Base-by-base conservation (phyloP, 2,888 invertebrate species). In the Lasioglossum vierecki region DNA sequence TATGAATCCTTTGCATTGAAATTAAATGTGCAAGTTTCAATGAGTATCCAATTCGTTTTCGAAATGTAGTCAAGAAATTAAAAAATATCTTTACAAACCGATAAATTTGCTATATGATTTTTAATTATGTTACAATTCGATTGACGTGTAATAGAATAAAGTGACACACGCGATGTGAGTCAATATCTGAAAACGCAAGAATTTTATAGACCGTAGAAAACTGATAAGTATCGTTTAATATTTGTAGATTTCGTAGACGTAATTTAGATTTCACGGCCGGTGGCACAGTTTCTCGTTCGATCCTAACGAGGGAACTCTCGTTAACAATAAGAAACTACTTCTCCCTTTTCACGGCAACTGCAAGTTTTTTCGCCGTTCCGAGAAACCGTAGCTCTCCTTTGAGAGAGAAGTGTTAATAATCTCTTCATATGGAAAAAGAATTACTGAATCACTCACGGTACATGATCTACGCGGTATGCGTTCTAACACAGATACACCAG, bases 331-430 rank as follows among this genome's bases (percentile, higher is more conserved):
- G 39, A 39, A 35, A 49, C 41, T 26, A 18, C 46, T 80, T 49
- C 75, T 44, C 30, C 46, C 26, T 9, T 35, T 73, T 46, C 39
- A 13, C 41, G 11, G 11, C 22, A 11, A 15, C 68, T 30, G 22
- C 26, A n/a, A 60, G 74, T 49, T 70, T 63, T 68, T 18, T 41
- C 18, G n/a, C 46, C 22, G 74, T 82, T 57, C 6, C 15, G 57
- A 9, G 57, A 15, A 68, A 74, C 26, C 6, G 15, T 13, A 57
- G 70, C 74, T 70, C 30, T 26, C 70, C n/a, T 63, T 74, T 44
- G 2, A 71, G 35, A 71, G 35, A 26, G 39, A 76, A 80, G 44
- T 66, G 63, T 76, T 76, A 76, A 82, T 82, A 76, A 82, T 83
- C 63, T 35, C 30, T 35, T 4, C 22, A 46, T 15, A 46, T 15